phyloP scores from a whole-genome alignment of 2,113 vertebrate species.

The Menura novaehollandiae region DNA sequence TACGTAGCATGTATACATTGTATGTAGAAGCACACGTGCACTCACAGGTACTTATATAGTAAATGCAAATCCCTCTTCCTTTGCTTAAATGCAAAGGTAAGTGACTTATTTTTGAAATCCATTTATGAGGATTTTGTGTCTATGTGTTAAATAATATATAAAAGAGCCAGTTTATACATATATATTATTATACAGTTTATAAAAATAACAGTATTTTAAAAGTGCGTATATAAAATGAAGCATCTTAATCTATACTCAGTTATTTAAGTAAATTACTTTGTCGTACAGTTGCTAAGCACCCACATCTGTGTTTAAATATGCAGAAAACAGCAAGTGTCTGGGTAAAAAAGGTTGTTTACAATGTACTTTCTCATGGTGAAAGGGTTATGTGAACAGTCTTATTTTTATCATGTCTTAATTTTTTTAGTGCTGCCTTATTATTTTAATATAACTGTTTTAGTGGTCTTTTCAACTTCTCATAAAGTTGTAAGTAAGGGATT shows the following conservation, averaged over 20 bases:
- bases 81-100: background rate
- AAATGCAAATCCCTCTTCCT: background rate
- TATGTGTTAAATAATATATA: background rate
- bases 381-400: background rate
- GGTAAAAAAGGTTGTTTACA: background rate
- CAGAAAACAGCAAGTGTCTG: background rate
- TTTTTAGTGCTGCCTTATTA: background rate
- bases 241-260: background rate
- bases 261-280: background rate
- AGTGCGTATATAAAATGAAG: background rate
- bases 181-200: too few relatives aligned
- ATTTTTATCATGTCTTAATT: background rate
- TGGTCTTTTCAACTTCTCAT: background rate
- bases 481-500: background rate
- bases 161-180: background rate
- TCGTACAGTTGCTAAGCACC: slow-evolving; percentile 11
- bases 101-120: background rate
- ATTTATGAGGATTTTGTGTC: background rate
- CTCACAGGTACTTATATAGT: background rate
- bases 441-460: background rate
- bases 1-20: background rate
- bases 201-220: background rate
- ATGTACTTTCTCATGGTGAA: background rate
- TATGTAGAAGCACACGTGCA: background rate
- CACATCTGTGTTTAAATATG: slow-evolving; percentile 26